phyloP scores from a whole-genome alignment of 2,113 vertebrate genomes.

The Zosterops pallidus region DNA sequence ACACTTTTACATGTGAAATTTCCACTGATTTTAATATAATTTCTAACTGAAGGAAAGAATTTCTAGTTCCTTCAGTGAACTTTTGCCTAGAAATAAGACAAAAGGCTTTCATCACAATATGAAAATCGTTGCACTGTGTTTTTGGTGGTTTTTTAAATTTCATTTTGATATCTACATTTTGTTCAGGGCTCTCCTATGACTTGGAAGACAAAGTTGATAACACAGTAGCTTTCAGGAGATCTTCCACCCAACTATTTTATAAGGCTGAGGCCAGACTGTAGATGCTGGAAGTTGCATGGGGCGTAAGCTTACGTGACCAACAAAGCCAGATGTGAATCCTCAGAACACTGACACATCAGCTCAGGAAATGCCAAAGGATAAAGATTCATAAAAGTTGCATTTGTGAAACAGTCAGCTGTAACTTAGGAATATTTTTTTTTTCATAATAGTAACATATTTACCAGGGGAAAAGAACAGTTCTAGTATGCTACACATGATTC shows the following conservation, averaged over 20 bases:
- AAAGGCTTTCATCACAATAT: background rate
- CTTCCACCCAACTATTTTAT: background rate
- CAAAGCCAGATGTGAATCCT: slow-evolving; percentile 63
- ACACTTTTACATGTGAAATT: background rate
- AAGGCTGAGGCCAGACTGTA: background rate
- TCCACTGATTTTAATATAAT: background rate
- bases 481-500: background rate
- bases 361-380: slow-evolving; percentile 68
- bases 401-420: slow-evolving; percentile 46
- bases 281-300: background rate
- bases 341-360: slow-evolving; percentile 66
- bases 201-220: background rate
- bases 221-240: background rate
- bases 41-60: background rate
- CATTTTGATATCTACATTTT: background rate
- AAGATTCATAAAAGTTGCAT: slow-evolving; percentile 58
- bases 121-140: background rate
- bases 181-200: background rate
- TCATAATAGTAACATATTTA: background rate
- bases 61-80: background rate
- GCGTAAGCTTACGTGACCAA: slow-evolving; percentile 47
- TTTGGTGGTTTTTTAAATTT: background rate
- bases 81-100: background rate
- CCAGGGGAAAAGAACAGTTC: background rate
- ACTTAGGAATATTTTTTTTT: slow-evolving; percentile 4